Base-by-base conservation (phyloP, 2,113 vertebrate genomes). In the Scartelaos histophorus region DNA sequence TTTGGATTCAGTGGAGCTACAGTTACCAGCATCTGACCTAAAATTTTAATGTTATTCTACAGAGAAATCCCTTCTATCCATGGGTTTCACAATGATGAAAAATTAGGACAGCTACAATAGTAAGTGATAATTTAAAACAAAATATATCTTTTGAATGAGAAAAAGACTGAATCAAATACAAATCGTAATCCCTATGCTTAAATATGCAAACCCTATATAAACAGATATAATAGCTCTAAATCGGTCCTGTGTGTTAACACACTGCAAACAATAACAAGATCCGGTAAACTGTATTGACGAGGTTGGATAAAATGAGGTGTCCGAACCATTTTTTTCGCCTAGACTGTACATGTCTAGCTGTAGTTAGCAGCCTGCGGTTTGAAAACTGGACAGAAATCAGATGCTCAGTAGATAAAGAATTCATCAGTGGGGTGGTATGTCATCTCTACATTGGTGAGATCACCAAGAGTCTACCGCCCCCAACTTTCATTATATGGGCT, bases 401-500 rank as follows among this genome's bases (percentile, higher is more conserved):
- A 29, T 29, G 29, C 16, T 51, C 15, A 17, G 15, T 49, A 17
- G 47, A 16, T 49, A 49, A 0, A 49, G 47, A 4, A 49, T 80
- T 92, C 85, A 81, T 87, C 21, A 78, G 67, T 71, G 34, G 68
- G 62, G 78, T 65, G 22, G 86, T 49, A 70, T 73, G 74, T 80
- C 76, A 84, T 90, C 82, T 81, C 78, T 69, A 73, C 76, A 82
- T 62, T 67, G 69, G 76, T 70, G 71, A 67, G 67, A 86, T 90
- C 87, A 83, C 19, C 61, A 75, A 75, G 73, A 84, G 77, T 82
- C 70, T 77, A 75, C 71, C 82, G 75, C 71, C 85, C 71, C 47
- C 61, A 58, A 80, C 80, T 77, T 85, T 92, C 84, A 89, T 91
- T 88, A 82, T 64, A 58, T 73, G 78, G 75, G 74, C 78, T 76